phyloP scores from a whole-genome alignment of 2,888 invertebrate genomes.

The Nycteola revayana region DNA sequence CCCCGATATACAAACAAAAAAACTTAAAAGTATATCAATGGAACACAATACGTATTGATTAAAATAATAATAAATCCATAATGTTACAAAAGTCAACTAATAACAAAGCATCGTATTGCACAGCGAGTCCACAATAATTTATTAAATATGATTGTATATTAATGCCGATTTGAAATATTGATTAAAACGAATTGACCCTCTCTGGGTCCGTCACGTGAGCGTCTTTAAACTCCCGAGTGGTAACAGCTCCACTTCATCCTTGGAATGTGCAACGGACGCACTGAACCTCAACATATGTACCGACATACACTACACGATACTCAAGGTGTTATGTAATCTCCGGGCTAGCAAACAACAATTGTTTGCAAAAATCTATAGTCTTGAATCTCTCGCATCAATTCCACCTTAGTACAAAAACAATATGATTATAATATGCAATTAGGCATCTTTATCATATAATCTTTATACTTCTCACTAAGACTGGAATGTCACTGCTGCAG shows the following conservation, averaged over 20 bases:
- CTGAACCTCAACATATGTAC: slow-evolving; percentile 16
- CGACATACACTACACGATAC: slow-evolving; percentile 21
- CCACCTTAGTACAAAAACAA: no score
- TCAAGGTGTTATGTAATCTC: slow-evolving; percentile 3
- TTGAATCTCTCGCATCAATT: no score
- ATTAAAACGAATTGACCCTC: slow-evolving; percentile 22
- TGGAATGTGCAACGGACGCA: slow-evolving; percentile 23
- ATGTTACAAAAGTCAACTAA: slow-evolving; percentile 71
- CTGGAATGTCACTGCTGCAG: no score
- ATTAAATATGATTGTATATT: slow-evolving; percentile 57
- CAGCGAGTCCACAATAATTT: slow-evolving; percentile 76
- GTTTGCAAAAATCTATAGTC: not conserved
- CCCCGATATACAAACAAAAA: slow-evolving; percentile 25
- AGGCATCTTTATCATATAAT: no score
- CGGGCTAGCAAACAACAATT: slow-evolving; percentile 8
- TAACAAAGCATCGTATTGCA: slow-evolving; percentile 79
- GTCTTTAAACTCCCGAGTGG: slow-evolving; percentile 21
- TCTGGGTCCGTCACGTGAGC: slow-evolving; percentile 22
- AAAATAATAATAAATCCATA: slow-evolving; percentile 44
- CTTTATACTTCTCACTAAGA: no score
- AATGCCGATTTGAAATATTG: slow-evolving; percentile 50
- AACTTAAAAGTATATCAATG: slow-evolving; percentile 48
- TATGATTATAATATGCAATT: no score
- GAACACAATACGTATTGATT: slow-evolving; percentile 36
- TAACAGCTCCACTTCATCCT: slow-evolving; percentile 26